These are phyloP conservation scores for Drosophila flavopinicola DNA, from an alignment of 2,888 invertebrate genomes.

Conservation along the genomic window DNA sequence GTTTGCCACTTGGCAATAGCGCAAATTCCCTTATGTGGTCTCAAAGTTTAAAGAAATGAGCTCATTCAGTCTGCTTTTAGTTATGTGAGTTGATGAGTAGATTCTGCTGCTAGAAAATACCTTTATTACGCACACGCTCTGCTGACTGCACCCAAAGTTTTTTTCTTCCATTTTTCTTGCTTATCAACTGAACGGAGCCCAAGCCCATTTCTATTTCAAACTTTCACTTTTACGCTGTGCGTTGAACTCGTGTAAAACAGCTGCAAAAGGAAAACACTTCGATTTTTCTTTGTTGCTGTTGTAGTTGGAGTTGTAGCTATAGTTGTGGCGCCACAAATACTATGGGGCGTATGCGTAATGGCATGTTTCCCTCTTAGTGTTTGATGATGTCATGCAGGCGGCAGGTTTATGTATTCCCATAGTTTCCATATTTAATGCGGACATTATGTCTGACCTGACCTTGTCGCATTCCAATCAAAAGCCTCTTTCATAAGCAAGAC, in stretches of 20 bases:
- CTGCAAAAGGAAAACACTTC: constrained; percentile 21
- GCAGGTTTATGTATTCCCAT: constrained; percentile 32
- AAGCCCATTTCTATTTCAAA: constrained; percentile 21
- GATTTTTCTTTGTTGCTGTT: constrained; percentile 9
- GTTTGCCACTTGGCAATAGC: constrained; percentile 16
- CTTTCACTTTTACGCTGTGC: constrained; percentile 61
- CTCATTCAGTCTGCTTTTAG: constrained; percentile 45
- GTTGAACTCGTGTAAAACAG: constrained; percentile 51
- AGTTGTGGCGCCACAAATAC: constrained; percentile 54
- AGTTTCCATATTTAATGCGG: constrained; percentile 12
- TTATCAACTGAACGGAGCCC: constrained; percentile 23
- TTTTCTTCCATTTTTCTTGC: constrained; percentile 1
- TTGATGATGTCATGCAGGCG: constrained; percentile 60
- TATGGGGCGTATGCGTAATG: constrained; percentile 52
- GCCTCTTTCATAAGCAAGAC: constrained; percentile 10
- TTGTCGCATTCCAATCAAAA: constrained; percentile 27
- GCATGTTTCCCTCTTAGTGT: constrained; percentile 20
- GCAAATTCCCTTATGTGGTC: constrained; percentile 21
- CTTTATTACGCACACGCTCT: constrained; percentile 31
- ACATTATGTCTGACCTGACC: constrained; percentile 29
- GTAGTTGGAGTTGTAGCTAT: constrained; percentile 7
- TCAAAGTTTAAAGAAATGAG: constrained; percentile 48
- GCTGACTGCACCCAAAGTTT: constrained; percentile 23
- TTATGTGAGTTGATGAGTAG: neutral
- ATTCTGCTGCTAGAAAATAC: neutral